Evolutionary conservation across 2,888 invertebrate species (phyloP).

Genomic region (Drosophila trichaetosa): DNA sequence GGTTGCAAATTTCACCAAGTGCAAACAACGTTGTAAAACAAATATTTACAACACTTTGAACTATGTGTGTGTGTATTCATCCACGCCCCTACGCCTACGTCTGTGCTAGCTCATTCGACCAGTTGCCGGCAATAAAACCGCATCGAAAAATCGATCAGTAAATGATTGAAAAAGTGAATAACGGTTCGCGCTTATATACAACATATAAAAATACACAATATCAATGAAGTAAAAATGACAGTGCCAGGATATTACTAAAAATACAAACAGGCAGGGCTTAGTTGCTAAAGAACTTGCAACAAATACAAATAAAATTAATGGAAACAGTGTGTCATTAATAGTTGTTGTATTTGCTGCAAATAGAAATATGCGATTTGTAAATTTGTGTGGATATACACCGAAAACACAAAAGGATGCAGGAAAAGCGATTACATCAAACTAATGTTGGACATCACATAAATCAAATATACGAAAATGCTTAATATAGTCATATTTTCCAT

Average conservation of each 20-base stretch:
- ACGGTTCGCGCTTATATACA: slow-evolving; percentile 22
- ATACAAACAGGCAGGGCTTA: slow-evolving; percentile 46
- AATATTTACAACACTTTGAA: slow-evolving; percentile 78
- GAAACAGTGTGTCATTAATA: slow-evolving; percentile 17
- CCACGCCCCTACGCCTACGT: slow-evolving; percentile 20
- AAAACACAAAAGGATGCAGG: too few species aligned
- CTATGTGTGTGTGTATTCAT: slow-evolving; percentile 24
- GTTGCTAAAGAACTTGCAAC: slow-evolving; percentile 53
- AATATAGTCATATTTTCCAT: not conserved
- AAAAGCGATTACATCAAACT: not conserved
- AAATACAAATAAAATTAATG: slow-evolving; percentile 6
- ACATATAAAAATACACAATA: slow-evolving; percentile 5
- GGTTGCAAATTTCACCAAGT: slow-evolving; percentile 69
- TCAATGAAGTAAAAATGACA: slow-evolving; percentile 27
- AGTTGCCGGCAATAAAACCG: slow-evolving; percentile 53
- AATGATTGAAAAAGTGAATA: slow-evolving; percentile 66
- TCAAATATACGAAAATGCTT: not conserved
- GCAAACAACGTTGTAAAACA: slow-evolving; percentile 74
- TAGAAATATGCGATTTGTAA: not conserved
- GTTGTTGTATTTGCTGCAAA: slow-evolving; percentile 4
- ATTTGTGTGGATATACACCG: too few species aligned
- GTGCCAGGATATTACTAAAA: slow-evolving; percentile 62
- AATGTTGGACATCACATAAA: not conserved
- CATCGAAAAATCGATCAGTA: slow-evolving; percentile 64
- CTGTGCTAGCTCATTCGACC: slow-evolving; percentile 39